Conservation (phyloP, 2,888 invertebrate species). For the Hoplodrina blanda region DNA sequence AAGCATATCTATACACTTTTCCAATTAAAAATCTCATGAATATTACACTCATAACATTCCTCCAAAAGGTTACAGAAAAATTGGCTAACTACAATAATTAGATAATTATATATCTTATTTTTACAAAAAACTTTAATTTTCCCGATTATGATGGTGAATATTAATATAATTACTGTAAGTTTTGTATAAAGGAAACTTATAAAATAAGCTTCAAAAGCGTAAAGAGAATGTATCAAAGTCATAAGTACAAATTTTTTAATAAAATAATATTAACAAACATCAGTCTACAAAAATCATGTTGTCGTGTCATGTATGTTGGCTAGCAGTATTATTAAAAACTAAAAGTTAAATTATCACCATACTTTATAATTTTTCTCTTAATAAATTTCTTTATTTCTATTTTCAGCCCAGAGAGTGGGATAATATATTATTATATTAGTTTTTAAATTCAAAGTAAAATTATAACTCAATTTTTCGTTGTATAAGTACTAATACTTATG, state of each 20-base stretch:
- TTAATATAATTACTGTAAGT: slow-evolving; percentile 35
- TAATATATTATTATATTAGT: slow-evolving; percentile 39
- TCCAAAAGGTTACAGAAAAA: slow-evolving; percentile 79
- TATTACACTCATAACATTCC: slow-evolving; percentile 76
- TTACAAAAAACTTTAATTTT: slow-evolving; percentile 48
- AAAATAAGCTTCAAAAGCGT: slow-evolving; percentile 62
- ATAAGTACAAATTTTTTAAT: slow-evolving; percentile 62
- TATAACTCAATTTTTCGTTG: slow-evolving; percentile 78
- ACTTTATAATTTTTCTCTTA: slow-evolving; percentile 55
- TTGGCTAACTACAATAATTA: slow-evolving; percentile 85
- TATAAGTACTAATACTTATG: slow-evolving; percentile 57
- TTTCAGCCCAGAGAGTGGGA: slow-evolving; percentile 25
- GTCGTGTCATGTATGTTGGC: slow-evolving; percentile 55
- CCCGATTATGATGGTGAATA: slow-evolving; percentile 34
- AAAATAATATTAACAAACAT: slow-evolving; percentile 68
- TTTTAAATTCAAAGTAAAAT: slow-evolving; percentile 60
- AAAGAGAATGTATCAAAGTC: slow-evolving; percentile 66
- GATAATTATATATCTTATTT: slow-evolving; percentile 59
- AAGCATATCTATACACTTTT: slow-evolving; percentile 56
- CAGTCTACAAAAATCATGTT: slow-evolving; percentile 66
- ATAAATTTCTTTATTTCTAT: slow-evolving; percentile 60
- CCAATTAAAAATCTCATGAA: slow-evolving; percentile 61
- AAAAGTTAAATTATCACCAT: slow-evolving; percentile 66
- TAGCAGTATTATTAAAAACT: slow-evolving; percentile 57
- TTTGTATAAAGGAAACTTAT: slow-evolving; percentile 56